Evolutionary conservation across 2,113 vertebrate species (phyloP), one percentile per base, ranked within the genome.

Genomic region (Platycercus adscitus): DNA sequence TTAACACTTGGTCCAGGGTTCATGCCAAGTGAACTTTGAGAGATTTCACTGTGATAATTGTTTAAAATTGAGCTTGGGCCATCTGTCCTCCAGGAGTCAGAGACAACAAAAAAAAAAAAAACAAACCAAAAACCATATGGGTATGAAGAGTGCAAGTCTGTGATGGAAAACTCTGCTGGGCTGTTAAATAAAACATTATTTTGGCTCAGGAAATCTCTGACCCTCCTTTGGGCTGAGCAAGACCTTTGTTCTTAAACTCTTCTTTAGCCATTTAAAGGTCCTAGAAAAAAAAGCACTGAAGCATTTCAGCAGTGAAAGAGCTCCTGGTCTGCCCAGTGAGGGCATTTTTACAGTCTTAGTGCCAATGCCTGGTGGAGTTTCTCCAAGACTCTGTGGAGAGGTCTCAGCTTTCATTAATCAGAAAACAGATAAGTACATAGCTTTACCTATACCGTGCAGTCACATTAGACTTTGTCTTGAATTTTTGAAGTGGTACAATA

Each of bases 341-440:
- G 25, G 4, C 33, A 29, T 82, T 50, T 13, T 76, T 43, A 31
- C 7, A 58, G 16, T 17, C 11, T 89, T 75, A 72, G 23, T 41
- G 56, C 3, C 2, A 8, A 49, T 0, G 0, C 21, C 26, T n/a
- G 11, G 7, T n/a, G 9, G 19, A 66, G 10, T 37, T 86, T 88
- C 81, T 65, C 41, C 24, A 71, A 71, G 33, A 39, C 1, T 49
- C 64, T 60, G 1, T 52, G 35, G 8, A 64, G 2, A 17, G 28
- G 41, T 3, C 5, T 65, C 8, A 41, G 7, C 11, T 94, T 78
- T 86, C n/a, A 31, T 43, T 50, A 55, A 79, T 90, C 41, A 66
- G 39, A 50, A 92, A 82, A 53, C 3, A 76, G 13, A 49, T 17
- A 17, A 8, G 3, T 37, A 8, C 8, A 33, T 33, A 76, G 11